Percentiles rank a stretch among this genome's conserved stretches.
Conservation (phyloP, 2,888 invertebrate genomes). For the Yponomeuta cagnagella region DNA sequence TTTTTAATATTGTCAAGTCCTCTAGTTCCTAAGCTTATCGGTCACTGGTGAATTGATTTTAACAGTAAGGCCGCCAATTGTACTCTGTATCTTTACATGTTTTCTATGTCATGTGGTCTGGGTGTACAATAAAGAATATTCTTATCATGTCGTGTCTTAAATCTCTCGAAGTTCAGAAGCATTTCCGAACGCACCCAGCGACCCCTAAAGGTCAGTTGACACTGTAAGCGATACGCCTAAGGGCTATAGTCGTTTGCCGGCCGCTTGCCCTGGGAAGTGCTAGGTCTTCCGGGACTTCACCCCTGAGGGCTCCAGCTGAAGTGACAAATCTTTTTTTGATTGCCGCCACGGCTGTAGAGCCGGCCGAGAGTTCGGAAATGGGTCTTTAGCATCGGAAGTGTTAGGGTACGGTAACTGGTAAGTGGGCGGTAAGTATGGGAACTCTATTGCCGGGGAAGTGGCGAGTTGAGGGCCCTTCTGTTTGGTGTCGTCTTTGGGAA, state of each 20-base stretch:
- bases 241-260: conserved; percentile 58
- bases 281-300: conserved; percentile 44
- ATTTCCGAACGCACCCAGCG: conserved; percentile 31
- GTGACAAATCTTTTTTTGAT: conserved; percentile 75
- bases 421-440: conserved; percentile 6
- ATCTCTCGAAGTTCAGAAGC: neutral
- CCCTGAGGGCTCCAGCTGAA: conserved; percentile 28
- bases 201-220: conserved; percentile 44
- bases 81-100: too few relatives aligned
- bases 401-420: neutral
- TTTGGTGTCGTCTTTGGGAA: neutral
- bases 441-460: neutral
- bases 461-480: neutral
- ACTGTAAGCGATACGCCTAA: conserved; percentile 45
- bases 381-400: conserved; percentile 3
- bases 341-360: conserved; percentile 24
- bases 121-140: too few relatives aligned
- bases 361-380: conserved; percentile 10
- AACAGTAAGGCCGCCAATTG: too few relatives aligned
- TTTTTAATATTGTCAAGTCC: too few relatives aligned
- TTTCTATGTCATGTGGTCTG: too few relatives aligned
- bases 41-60: neutral
- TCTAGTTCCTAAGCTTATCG: too few relatives aligned
- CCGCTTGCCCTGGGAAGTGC: conserved; percentile 34
- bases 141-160: neutral